Evolutionary conservation across 2,888 invertebrate genomes (phyloP).

Genomic region (Ectropis crepuscularia): DNA sequence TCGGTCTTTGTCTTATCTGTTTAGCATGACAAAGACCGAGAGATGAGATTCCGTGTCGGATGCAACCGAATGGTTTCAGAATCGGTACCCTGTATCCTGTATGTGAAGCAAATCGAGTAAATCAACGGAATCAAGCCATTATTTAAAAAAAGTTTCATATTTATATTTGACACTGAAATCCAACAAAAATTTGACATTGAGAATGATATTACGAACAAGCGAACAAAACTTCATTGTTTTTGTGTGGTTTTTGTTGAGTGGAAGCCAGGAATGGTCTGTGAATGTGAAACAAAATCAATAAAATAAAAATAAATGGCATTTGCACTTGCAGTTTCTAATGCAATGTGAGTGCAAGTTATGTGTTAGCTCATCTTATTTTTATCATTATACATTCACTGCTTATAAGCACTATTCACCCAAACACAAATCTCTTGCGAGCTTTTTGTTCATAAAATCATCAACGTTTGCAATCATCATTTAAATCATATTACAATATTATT

Average conservation of each 20-base stretch:
- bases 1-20: too few species aligned
- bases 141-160: too few species aligned
- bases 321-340: constrained; percentile 11
- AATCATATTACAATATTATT: neutral
- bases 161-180: too few species aligned
- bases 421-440: neutral
- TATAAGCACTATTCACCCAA: neutral
- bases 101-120: too few species aligned
- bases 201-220: too few species aligned
- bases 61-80: too few species aligned
- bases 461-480: neutral
- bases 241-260: neutral
- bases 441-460: constrained; percentile 2
- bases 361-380: constrained; percentile 4
- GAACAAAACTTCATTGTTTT: too few species aligned
- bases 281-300: constrained; percentile 4
- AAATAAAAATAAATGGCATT: neutral
- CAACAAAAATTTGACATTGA: too few species aligned
- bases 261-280: neutral
- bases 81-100: too few species aligned
- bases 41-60: too few species aligned
- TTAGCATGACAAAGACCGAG: too few species aligned
- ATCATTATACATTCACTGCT: neutral
- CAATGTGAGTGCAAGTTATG: constrained; percentile 19
- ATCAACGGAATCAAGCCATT: too few species aligned